Base-by-base conservation (phyloP, 2,888 invertebrate species). In the Salticus scenicus region DNA sequence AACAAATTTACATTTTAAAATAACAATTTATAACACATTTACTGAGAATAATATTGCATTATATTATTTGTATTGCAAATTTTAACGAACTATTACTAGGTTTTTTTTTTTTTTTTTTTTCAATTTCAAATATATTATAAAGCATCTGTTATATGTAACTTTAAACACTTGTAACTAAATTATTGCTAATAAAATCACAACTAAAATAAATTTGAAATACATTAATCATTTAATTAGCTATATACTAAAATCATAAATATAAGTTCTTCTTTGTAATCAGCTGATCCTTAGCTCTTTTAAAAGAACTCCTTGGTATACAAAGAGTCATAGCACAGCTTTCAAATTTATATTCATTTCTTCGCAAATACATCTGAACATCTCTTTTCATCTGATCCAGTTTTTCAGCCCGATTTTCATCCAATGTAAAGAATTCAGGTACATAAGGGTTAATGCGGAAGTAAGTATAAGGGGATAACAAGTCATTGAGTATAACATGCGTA, bases 381-480 rank as follows among this genome's bases (percentile, higher is more conserved):
- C 93, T 93, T 87, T 94, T 92, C 90, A 97, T 92, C 90, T 93
- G 94, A 83, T 93, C 92, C 74, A 97, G 92, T 90, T 95, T 95
- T 30, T 93, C 94, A 0, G 94, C 93, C 88, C 94, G 92, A 47
- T 94, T 95, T 92, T 97, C 97, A 89, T 95, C 95, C 93, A 98
- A 94, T 17, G 94, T 93, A 79, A 96, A 93, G 91, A 95, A 94
- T 90, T 95, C 94, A 80, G 95, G 94, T 80, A 97, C 92, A 89
- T 96, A 96, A 0, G 97, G 97, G 92, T 97, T 98, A 91, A 97
- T 95, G 5, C 97, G 93, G 91, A 93, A 97, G 91, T 97, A 97
- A 42, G 93, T 93, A 57, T 94, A 93, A 0, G 93, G 93, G 0
- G 95, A 95, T 0, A 96, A 91, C 73, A 96, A 92, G 91, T 96